Evolutionary conservation across 2,113 vertebrate genomes (phyloP).

Genomic region (Mus musculus): DNA sequence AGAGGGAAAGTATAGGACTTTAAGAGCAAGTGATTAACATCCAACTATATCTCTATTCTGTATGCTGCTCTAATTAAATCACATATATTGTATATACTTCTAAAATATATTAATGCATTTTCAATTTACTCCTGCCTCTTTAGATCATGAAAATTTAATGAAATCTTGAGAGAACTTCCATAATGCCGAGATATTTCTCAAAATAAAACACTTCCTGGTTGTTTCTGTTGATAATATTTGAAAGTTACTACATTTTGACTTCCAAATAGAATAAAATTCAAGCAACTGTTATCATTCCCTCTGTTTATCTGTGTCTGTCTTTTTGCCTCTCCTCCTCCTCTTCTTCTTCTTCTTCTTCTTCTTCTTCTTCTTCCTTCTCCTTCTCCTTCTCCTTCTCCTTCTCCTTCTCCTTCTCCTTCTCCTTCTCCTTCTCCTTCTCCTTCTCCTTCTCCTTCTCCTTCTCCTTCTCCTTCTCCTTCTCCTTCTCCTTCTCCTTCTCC

Average conservation of each 20-base stretch:
- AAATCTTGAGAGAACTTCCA: neutral
- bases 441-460: rapidly evolving
- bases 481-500: too few relatives aligned
- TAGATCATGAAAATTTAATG: neutral
- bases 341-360: neutral
- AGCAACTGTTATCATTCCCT: neutral
- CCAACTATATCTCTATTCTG: neutral
- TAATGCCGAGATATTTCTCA: neutral
- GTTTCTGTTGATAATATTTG: neutral
- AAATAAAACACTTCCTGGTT: neutral
- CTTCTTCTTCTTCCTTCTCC: too few relatives aligned
- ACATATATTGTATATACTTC: neutral
- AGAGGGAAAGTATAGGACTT: neutral
- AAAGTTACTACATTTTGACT: slow-evolving; percentile 3
- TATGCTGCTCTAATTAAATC: neutral
- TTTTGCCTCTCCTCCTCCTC: neutral
- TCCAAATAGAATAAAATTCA: slow-evolving; percentile 20
- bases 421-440: neutral
- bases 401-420: too few relatives aligned
- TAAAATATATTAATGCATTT: neutral
- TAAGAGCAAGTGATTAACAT: slow-evolving; percentile 2
- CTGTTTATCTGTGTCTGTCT: neutral
- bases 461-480: too few relatives aligned
- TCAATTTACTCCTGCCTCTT: neutral
- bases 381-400: too few relatives aligned